Evolutionary conservation across 2,797 vertebrate species (phyloP), one percentile per base, ranked within the genome.

Genomic region (Micropoecilia bifurca): DNA sequence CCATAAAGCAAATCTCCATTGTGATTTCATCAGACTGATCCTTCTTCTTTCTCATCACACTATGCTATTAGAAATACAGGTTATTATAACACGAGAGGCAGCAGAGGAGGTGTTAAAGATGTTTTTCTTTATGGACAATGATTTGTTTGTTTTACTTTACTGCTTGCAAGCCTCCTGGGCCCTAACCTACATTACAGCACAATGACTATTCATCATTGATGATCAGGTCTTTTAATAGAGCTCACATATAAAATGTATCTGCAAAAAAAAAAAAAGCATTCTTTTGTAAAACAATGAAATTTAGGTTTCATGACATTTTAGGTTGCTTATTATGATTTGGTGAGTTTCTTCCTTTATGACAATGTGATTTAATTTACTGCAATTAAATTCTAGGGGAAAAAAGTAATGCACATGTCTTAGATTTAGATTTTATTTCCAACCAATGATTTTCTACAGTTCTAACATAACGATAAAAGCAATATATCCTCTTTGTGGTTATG

Each of bases 131-230:
- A 91, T 84, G 68, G 88, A 85, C 85, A 86, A 84, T 89, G 82
- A 93, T 94, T 91, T 95, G 93, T 95, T 94, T 93, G 92, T 93
- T 95, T 93, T 88, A 87, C 77, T 78, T 91, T 89, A 53, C 85
- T 81, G 81, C 85, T 53, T 12, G 0, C 80, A 8, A 14, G 73
- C 86, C 95, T 92, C 95, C 73, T 43, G 94, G 92, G 95, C 73
- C 90, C 88, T 94, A 95, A 93, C 95, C 96, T 95, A 96, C 91
- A 95, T 96, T 95, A 92, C 89, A 88, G 77, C 83, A 92, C 86
- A 94, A 94, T 90, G 88, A 93, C 86, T 81, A 95, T 96, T 95
- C 95, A 95, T 95, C 94, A 95, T 95, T 94, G 88, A 95, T 93
- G 90, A 95, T 88, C 87, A 92, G 76, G 93, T 91, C 93, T 95